Evolutionary conservation across 2,888 invertebrate species (phyloP), one percentile per base, ranked within the genome.

Genomic region (Anthophora plumipes): DNA sequence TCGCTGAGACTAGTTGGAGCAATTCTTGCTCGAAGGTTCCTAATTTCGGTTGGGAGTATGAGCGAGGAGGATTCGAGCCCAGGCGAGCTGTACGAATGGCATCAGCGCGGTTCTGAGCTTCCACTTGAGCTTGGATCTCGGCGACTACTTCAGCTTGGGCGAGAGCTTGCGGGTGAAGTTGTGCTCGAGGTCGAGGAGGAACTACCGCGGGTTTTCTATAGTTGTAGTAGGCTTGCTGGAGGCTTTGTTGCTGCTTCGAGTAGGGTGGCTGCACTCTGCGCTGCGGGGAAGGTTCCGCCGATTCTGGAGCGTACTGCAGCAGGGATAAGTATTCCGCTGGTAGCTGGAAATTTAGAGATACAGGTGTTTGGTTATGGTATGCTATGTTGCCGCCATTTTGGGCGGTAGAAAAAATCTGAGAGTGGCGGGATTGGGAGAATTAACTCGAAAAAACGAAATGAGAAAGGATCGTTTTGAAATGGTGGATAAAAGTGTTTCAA

Each of bases 1-100:
- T 92, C 0, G 92, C 92, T 0, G 90, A 91, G 1, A 92, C 92
- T 8, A 92, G 64, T 69, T 92, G 92, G 25, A 92, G 78, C 7
- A 92, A 75, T 55, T 92, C 92, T 60, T 92, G 92, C 70, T 92
- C 92, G 78, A 92, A 92, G 0, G 91, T 91, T 54, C 92, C 92
- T 3, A 92, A 80, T 72, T 92, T 92, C 0, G 88, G 89, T n/a
- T 89, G 90, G 0, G 77, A 54, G 59, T 92, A 92, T 14, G 88
- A 80, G n/a, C 4, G 89, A 79, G 90, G 80, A 0, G 89, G 83
- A 61, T 88, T 88, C 0, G 88, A 83, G 37, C 89, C 88, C 25
- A 91, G 79, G 20, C 89, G 85, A 0, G 90, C 84, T 0, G 31
- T 54, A 1, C 90, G 90, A 9, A 90, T 69, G 6, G 90, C 87